Percentiles rank a stretch among this genome's conserved stretches.
Evolutionary conservation across 2,797 vertebrate species (phyloP).

Genomic region (Smutsia temminckii): DNA sequence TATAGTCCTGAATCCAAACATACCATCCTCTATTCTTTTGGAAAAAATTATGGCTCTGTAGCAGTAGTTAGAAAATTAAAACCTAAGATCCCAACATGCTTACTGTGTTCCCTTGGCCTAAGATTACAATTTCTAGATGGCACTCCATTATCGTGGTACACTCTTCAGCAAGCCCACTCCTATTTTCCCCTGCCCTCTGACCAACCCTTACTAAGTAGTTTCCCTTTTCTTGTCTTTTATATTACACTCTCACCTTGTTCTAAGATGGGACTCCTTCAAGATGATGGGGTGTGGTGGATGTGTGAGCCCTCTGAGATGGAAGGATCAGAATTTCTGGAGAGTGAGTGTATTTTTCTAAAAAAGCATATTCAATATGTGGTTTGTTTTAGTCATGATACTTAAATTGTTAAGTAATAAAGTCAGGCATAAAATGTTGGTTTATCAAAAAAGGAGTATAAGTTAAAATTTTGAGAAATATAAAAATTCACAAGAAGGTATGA

Average conservation of each 20-base stretch:
- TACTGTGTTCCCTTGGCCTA: neutral
- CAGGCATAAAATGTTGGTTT: neutral
- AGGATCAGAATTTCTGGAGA: neutral
- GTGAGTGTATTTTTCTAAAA: neutral
- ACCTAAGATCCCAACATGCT: neutral
- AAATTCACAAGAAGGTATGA: neutral
- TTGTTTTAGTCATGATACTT: neutral
- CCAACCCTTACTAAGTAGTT: neutral
- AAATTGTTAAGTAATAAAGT: slow-evolving; percentile 18
- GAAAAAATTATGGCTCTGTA: slow-evolving; percentile 11
- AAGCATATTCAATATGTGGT: neutral
- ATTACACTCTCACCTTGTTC: neutral
- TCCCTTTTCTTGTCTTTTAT: neutral
- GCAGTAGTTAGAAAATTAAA: slow-evolving; percentile 50
- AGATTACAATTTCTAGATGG: neutral
- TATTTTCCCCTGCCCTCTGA: neutral
- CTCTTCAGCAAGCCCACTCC: neutral
- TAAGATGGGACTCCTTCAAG: neutral
- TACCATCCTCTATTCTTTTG: slow-evolving; percentile 5
- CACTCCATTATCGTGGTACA: slow-evolving; percentile 4
- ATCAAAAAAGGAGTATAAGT: neutral
- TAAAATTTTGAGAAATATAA: neutral
- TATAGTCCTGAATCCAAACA: slow-evolving; percentile 41
- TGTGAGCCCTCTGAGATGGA: neutral
- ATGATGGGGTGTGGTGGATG: neutral